Conservation (phyloP, 2,797 vertebrate species). For the Melanotaenia pygmaea region DNA sequence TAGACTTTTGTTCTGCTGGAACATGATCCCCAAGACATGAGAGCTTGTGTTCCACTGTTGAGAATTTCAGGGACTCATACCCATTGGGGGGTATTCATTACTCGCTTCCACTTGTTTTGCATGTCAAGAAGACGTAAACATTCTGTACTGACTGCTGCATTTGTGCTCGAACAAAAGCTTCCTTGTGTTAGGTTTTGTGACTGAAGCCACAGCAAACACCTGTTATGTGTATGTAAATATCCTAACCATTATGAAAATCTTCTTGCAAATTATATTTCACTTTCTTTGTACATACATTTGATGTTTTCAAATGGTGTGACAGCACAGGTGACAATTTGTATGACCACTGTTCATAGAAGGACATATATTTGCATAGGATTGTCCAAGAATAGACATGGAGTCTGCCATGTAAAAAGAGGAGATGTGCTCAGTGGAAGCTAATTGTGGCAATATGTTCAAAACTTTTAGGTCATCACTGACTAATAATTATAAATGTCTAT, state of each 20-base stretch:
- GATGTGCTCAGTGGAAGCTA: not conserved
- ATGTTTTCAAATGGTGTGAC: conserved; percentile 24
- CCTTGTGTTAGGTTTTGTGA: conserved; percentile 24
- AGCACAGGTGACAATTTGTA: conserved; percentile 11
- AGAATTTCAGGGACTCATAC: not conserved
- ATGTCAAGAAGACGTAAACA: conserved; percentile 32
- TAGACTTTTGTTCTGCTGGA: conserved; percentile 47
- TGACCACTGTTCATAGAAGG: not conserved
- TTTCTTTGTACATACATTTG: conserved; percentile 18
- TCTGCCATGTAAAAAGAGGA: conserved; percentile 7
- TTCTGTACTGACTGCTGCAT: not conserved
- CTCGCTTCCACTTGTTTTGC: conserved; percentile 41
- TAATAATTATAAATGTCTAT: too few relatives aligned
- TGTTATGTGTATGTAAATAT: conserved; percentile 40
- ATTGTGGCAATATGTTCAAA: not conserved
- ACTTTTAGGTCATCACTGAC: not conserved
- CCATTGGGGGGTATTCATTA: conserved; percentile 13
- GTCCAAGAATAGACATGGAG: not conserved
- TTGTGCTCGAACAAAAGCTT: conserved; percentile 15
- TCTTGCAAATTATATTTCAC: conserved; percentile 46
- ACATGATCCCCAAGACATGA: conserved; percentile 34
- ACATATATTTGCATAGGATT: conserved; percentile 32
- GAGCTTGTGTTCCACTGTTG: conserved; percentile 12
- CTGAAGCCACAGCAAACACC: conserved; percentile 29
- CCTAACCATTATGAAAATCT: conserved; percentile 49